These are phyloP conservation scores for Branchinecta sandiegonensis DNA, from an alignment of 2,888 invertebrate genomes.

Conservation along the genomic window DNA sequence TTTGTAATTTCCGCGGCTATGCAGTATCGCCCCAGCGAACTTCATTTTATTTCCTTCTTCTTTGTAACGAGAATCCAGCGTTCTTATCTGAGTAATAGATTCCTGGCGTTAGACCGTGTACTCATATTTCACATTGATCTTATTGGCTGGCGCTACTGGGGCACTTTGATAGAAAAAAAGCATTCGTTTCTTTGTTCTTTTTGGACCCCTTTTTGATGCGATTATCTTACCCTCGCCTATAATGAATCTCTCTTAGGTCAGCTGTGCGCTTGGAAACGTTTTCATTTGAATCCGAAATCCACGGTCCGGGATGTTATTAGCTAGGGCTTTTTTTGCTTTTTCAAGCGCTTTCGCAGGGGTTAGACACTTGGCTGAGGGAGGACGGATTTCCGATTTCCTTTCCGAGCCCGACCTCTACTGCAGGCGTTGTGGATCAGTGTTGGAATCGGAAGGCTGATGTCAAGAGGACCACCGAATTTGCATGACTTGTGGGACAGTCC, in stretches of 20 bases:
- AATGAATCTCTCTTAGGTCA: conserved; percentile 14
- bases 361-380: too few relatives aligned
- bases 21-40: too few relatives aligned
- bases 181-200: conserved; percentile 15
- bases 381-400: too few relatives aligned
- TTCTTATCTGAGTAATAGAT: conserved; percentile 14
- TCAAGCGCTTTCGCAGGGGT: background rate
- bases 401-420: too few relatives aligned
- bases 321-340: background rate
- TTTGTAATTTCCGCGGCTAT: too few relatives aligned
- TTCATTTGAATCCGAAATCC: conserved; percentile 12
- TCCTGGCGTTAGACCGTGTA: background rate
- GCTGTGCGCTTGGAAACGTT: conserved; percentile 12
- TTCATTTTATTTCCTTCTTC: background rate
- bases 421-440: too few relatives aligned
- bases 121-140: conserved; percentile 15
- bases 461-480: too few relatives aligned
- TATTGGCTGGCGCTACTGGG: background rate
- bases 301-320: conserved; percentile 3
- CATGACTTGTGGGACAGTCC: too few relatives aligned
- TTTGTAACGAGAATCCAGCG: background rate
- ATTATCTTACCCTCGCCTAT: conserved; percentile 16
- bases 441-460: too few relatives aligned
- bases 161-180: conserved; percentile 8
- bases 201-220: conserved; percentile 15